These are phyloP conservation scores for Onychostruthus taczanowskii DNA, from an alignment of 2,113 vertebrate species.

Conservation along the genomic window DNA sequence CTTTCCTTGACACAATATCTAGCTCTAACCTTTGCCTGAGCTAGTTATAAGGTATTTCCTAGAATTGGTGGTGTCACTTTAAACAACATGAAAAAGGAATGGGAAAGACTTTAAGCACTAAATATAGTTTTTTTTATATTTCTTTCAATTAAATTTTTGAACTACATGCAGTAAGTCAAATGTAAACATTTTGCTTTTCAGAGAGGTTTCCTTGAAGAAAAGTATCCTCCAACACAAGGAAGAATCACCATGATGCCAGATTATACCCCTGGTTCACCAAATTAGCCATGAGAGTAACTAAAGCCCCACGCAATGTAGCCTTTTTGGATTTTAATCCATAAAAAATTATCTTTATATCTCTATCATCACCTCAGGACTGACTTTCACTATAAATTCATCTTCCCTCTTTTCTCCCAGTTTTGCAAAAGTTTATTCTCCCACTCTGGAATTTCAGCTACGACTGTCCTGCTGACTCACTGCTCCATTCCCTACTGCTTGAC, in stretches of 20 bases:
- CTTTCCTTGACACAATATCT: not conserved
- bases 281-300: not conserved
- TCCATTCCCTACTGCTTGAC: not conserved
- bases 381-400: not conserved
- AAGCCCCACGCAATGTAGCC: not conserved
- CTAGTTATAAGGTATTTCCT: not conserved
- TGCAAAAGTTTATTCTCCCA: not conserved
- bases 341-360: not conserved
- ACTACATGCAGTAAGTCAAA: not conserved
- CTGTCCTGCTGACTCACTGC: not conserved
- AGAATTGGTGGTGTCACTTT: not conserved
- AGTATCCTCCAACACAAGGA: not conserved
- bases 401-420: not conserved
- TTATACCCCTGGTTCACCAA: not conserved
- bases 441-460: not conserved
- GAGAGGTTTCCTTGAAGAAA: not conserved
- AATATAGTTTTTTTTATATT: not conserved
- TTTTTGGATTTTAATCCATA: not conserved
- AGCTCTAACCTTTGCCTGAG: not conserved
- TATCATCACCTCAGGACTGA: not conserved
- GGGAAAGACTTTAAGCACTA: not conserved
- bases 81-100: not conserved
- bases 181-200: not conserved
- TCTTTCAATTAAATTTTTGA: constrained; percentile 1
- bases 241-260: not conserved